Conservation (phyloP, 2,113 vertebrate species). For the Scalopus aquaticus region DNA sequence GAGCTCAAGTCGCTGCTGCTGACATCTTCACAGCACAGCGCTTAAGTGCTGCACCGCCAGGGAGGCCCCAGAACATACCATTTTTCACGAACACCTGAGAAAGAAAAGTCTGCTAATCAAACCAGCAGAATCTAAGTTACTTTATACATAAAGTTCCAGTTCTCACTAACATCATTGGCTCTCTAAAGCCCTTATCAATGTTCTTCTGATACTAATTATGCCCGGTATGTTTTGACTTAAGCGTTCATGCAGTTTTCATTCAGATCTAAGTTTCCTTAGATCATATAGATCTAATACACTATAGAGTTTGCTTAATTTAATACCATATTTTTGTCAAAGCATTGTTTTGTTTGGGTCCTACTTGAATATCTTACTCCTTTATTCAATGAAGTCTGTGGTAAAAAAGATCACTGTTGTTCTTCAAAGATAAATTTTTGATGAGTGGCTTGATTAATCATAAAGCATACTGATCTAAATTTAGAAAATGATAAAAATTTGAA, state of each 20-base stretch:
- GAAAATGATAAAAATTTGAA: not conserved
- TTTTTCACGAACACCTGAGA: no score
- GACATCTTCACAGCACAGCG: no score
- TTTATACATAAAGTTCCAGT: no score
- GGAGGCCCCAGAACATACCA: no score
- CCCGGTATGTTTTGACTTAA: not conserved
- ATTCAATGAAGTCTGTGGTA: not conserved
- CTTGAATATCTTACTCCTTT: not conserved
- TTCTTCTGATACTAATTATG: not conserved
- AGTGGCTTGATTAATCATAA: not conserved
- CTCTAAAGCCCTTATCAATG: not conserved
- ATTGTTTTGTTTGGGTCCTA: not conserved
- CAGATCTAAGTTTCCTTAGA: not conserved
- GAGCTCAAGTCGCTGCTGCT: no score
- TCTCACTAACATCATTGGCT: not conserved
- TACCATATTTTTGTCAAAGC: not conserved
- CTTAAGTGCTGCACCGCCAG: no score
- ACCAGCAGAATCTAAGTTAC: no score
- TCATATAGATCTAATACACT: not conserved
- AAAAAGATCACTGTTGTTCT: not conserved
- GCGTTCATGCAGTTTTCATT: not conserved
- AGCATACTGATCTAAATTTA: not conserved
- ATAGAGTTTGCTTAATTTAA: not conserved
- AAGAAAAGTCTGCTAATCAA: no score
- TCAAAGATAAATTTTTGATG: not conserved